Conservation (phyloP, 2,113 vertebrate genomes). For the Anhinga rufa region DNA sequence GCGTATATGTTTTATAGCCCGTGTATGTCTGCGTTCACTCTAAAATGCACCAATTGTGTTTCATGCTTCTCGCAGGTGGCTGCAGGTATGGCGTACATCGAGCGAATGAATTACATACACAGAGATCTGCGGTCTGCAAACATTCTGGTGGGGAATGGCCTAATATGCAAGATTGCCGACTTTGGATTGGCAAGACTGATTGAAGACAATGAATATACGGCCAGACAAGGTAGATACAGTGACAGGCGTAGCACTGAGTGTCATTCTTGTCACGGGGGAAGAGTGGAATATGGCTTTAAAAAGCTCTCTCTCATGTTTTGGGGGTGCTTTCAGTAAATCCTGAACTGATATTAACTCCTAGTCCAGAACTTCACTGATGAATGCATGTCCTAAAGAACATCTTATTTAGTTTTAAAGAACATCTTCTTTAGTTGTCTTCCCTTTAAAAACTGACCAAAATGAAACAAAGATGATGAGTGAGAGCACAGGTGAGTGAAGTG, state of each 20-base stretch:
- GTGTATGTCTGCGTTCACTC: rapidly evolving
- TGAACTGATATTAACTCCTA: neutral
- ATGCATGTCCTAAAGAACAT: neutral
- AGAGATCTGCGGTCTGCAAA: slow-evolving; percentile 94
- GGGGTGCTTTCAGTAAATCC: neutral
- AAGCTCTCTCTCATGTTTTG: neutral
- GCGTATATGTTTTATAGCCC: neutral
- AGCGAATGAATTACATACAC: slow-evolving; percentile 99
- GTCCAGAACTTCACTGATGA: neutral
- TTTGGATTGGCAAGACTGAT: slow-evolving; percentile 95
- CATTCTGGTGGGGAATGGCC: slow-evolving; percentile 92
- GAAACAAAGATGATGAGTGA: neutral
- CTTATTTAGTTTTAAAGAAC: neutral
- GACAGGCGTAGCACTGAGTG: neutral
- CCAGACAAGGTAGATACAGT: slow-evolving; percentile 85
- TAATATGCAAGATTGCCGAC: slow-evolving; percentile 97
- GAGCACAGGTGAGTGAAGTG: neutral
- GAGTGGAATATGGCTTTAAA: neutral
- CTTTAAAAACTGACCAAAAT: neutral
- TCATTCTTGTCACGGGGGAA: neutral
- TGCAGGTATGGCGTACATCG: slow-evolving; percentile 96
- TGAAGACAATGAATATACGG: slow-evolving; percentile 97
- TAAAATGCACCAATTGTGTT: neutral
- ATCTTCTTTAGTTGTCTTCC: neutral
- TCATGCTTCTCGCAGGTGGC: slow-evolving; percentile 75